Percentiles rank a stretch among this genome's conserved stretches.
Evolutionary conservation across 2,888 invertebrate species (phyloP).

Genomic region (Phalangium opilio): DNA sequence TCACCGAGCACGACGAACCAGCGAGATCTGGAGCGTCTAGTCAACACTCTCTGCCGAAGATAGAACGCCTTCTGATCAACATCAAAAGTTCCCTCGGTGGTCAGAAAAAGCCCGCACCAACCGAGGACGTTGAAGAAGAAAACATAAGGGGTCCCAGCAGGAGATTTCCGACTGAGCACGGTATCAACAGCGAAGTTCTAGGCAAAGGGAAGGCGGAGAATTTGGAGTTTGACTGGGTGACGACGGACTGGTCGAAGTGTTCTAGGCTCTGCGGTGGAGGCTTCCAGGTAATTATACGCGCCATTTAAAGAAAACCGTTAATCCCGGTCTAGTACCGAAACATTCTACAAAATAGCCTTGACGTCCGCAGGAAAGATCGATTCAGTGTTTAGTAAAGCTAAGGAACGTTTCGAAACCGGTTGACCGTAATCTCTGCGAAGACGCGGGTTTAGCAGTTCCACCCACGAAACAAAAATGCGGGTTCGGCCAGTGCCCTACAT

Average conservation of each 20-base stretch:
- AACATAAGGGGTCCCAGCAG: constrained; percentile 13
- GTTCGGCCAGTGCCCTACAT: constrained; percentile 51
- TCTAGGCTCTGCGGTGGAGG: constrained; percentile 70
- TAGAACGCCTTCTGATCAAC: constrained; percentile 50
- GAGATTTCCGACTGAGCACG: neutral
- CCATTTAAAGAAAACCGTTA: neutral
- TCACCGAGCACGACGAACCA: neutral
- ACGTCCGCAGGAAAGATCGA: constrained; percentile 43
- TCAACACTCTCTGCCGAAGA: constrained; percentile 46
- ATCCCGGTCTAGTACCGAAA: no score
- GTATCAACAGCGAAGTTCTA: constrained; percentile 25
- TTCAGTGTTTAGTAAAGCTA: constrained; percentile 51
- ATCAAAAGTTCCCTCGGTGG: constrained; percentile 34
- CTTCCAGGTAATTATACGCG: constrained; percentile 35
- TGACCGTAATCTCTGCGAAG: constrained; percentile 49
- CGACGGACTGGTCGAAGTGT: constrained; percentile 72
- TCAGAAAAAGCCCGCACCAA: neutral
- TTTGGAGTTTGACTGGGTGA: constrained; percentile 58
- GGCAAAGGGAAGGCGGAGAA: constrained; percentile 34
- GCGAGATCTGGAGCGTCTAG: constrained; percentile 21
- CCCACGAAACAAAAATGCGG: constrained; percentile 49
- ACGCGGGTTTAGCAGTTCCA: constrained; percentile 45
- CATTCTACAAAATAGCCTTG: no score
- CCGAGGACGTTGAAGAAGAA: constrained; percentile 20
- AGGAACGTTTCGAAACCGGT: constrained; percentile 43